phyloP scores from a whole-genome alignment of 1,140 invertebrate species.

The Chironomus tepperi region DNA sequence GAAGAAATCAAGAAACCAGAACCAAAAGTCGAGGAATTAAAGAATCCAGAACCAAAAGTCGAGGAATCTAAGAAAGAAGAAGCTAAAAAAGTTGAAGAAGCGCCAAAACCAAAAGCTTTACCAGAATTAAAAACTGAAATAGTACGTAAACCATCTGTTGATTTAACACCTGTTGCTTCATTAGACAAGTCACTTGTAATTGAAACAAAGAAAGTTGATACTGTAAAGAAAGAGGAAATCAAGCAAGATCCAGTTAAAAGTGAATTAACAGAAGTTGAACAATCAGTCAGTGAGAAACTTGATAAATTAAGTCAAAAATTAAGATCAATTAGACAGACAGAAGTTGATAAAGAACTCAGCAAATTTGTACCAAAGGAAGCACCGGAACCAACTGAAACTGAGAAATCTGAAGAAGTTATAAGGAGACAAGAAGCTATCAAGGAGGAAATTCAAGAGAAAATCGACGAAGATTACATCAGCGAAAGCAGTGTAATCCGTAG shows the following conservation, averaged over 20 bases:
- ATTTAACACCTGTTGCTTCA: background rate
- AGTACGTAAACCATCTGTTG: background rate
- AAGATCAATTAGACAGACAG: constrained; percentile 24
- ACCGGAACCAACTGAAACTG: background rate
- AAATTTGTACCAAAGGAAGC: constrained; percentile 20
- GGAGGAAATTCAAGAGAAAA: constrained; percentile 17
- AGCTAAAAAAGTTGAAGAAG: constrained; percentile 25
- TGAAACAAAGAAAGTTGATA: constrained; percentile 9
- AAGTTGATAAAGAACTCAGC: constrained; percentile 19
- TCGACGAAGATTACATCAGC: constrained; percentile 19
- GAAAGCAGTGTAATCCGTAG: constrained; percentile 3
- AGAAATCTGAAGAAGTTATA: constrained; percentile 15
- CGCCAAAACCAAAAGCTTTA: constrained; percentile 11
- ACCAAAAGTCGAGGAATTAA: constrained; percentile 26
- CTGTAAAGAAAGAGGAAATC: constrained; percentile 2
- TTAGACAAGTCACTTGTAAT: background rate
- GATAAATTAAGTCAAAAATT: constrained; percentile 25
- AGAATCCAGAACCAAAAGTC: constrained; percentile 25
- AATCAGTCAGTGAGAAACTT: constrained; percentile 24
- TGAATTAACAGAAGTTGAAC: constrained; percentile 24
- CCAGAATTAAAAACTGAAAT: constrained; percentile 22
- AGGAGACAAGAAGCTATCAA: background rate
- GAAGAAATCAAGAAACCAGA: constrained; percentile 30
- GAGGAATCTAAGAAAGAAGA: constrained; percentile 22
- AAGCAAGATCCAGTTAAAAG: constrained; percentile 22